A percentile compares a stretch with the other conserved stretches of the same genome.
Evolutionary conservation across 2,797 vertebrate species (phyloP).

Genomic region (Taeniopygia guttata): DNA sequence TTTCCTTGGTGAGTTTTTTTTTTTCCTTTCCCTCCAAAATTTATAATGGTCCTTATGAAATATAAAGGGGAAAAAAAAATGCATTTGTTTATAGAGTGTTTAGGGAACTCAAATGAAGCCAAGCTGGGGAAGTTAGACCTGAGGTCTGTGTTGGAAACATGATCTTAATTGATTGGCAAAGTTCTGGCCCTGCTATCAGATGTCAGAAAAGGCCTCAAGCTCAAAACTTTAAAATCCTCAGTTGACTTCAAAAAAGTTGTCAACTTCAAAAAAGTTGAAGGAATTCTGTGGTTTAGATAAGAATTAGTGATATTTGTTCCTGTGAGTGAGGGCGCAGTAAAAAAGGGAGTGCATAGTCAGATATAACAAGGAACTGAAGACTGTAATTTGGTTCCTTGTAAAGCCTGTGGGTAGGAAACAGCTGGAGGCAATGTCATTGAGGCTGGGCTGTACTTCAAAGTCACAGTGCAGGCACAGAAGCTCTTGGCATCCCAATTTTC

Average conservation of each 20-base stretch:
- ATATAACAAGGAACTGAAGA: not conserved
- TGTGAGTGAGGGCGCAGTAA: not conserved
- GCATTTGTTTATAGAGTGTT: not conserved
- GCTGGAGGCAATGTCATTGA: not conserved
- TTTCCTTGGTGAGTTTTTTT: not conserved
- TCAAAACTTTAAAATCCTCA: not conserved
- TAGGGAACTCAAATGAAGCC: not conserved
- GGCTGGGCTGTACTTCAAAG: not conserved
- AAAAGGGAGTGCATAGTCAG: not conserved
- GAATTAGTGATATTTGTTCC: not conserved
- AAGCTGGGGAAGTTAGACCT: not conserved
- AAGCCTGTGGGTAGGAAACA: not conserved
- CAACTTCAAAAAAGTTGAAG: not conserved
- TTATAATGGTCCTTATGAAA: not conserved
- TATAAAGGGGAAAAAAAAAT: not conserved
- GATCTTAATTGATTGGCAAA: not conserved
- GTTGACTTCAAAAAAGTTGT: not conserved
- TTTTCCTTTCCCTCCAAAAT: not conserved
- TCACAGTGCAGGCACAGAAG: not conserved
- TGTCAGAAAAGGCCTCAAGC: not conserved
- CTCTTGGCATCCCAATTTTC: not conserved
- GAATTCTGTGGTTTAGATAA: not conserved
- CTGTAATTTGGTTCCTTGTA: not conserved
- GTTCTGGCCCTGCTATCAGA: not conserved
- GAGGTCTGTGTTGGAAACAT: not conserved